Evolutionary conservation across 2,113 vertebrate genomes (phyloP), one percentile per base, ranked within the genome.

Genomic region (Burhinus bistriatus): DNA sequence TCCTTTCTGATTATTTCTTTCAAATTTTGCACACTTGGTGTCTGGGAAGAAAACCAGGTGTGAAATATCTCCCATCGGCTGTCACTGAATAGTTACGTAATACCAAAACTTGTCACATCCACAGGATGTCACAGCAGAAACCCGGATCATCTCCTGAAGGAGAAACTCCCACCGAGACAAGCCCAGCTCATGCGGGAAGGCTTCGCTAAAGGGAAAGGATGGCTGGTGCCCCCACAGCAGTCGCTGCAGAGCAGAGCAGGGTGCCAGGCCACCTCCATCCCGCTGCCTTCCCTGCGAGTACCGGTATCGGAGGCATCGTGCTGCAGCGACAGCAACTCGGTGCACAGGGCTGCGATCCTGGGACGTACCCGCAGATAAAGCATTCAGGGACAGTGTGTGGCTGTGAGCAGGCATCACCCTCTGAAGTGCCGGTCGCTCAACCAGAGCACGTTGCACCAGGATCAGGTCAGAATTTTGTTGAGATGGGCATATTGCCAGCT

Each of bases 241-340:
- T 8, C 3, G 2, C 45, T 42, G 76, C 54, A 45, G 71, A 32
- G 38, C 49, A 66, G 38, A 29, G 26, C 52, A 20, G 40, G 47
- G 59, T 77, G 40, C 52, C 45, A 34, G n/a, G 47, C 10, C 87
- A 52, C 17, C 61, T 36, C 73, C 25, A 6, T 17, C 49, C 26
- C 15, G 2, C 38, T 8, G 14, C 40, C 12, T 29, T 44, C 34
- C 45, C 38, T 54, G 26, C 0, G 0, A 9, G n/a, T 19, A 18
- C 34, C 0, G 0, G 11, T 9, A 8, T 12, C 3, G 0, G 40
- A 49, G 15, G 16, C 38, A 61, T 23, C 4, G 1, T 27, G 14
- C 23, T 25, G 21, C 32, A 20, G 51, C 0, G 1, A 29, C 18
- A 40, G 49, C 49, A 51, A 51, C 23, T 51, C 49, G 23, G 42